These are phyloP conservation scores for Schizaphis graminum DNA, from an alignment of 2,888 invertebrate genomes.

Conservation along the genomic window DNA sequence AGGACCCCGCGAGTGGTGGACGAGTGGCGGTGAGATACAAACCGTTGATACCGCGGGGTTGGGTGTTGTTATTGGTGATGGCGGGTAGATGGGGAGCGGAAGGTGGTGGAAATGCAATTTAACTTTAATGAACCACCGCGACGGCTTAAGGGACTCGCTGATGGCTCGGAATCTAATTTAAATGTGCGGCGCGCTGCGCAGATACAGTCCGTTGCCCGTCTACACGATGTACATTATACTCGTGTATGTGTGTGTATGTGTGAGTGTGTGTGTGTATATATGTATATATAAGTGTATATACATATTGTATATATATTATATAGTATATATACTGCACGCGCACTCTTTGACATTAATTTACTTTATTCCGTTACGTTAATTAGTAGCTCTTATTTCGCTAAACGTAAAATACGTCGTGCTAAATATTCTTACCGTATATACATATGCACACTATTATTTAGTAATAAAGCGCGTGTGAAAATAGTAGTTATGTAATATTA, in stretches of 20 bases:
- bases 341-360: constrained; percentile 51
- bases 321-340: not conserved
- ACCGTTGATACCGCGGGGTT: not conserved
- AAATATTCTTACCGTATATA: not conserved
- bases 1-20: not conserved
- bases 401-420: not conserved
- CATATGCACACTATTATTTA: not conserved
- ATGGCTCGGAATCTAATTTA: constrained; percentile 60
- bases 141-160: constrained; percentile 59
- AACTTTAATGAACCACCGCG: constrained; percentile 63
- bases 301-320: not conserved
- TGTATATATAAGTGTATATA: not conserved
- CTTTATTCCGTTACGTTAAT: constrained; percentile 61
- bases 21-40: not conserved
- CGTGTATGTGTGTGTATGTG: not conserved
- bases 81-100: no score
- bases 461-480: not conserved
- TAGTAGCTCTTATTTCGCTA: constrained; percentile 44
- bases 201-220: constrained; percentile 35
- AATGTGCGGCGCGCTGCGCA: constrained; percentile 35
- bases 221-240: not conserved
- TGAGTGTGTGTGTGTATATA: not conserved
- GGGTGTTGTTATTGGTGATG: no score
- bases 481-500: not conserved
- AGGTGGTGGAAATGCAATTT: constrained; percentile 44